Base-by-base conservation (phyloP, 2,888 invertebrate species). In the Suillia variegata region DNA sequence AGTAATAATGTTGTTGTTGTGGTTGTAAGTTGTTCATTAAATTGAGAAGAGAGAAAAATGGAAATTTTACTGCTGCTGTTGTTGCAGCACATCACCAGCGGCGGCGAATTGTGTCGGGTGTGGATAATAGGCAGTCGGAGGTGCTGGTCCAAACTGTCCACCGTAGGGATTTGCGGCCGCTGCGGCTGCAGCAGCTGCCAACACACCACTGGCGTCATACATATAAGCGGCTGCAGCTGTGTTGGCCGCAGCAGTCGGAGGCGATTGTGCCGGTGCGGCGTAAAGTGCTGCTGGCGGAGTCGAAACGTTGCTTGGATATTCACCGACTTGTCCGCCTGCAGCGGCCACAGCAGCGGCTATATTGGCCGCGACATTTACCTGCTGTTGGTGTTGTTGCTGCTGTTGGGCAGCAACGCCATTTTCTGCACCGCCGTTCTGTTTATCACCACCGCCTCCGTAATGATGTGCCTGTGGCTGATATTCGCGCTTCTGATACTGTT, bases 111-210 rank as follows among this genome's bases (percentile, higher is more conserved):
- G 79, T 59, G 78, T 78, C 51, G 78, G 79, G 53, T 78, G 67
- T 15, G 77, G 61, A 59, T 75, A 78, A 42, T 76, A 78, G 17
- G 77, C 70, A 45, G 76, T 67, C 51, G 69, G 67, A 50, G 76
- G 78, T 70, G 70, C 68, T 54, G 78, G 79, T 61, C 73, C 79
- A 56, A 72, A 79, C 58, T 79, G 76, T 50, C 75, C 80, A 54
- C 77, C 80, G 65, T 79, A 80, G 6, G 81, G 79, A 70, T 79
- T 80, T 50, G 78, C 79, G 61, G 78, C 78, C 8, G 79, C 80
- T 38, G 76, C 78, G 6, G 73, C 73, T 48, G 71, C 71, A 52
- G 78, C 76, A 8, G 79, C 67, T 45, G 79, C 78, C 50, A 80
- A 62, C 42, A 80, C 77, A 17, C 79, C 79, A 34, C 74, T 73